Conservation (phyloP, 2,113 vertebrate species). For the Gymnogyps californianus region DNA sequence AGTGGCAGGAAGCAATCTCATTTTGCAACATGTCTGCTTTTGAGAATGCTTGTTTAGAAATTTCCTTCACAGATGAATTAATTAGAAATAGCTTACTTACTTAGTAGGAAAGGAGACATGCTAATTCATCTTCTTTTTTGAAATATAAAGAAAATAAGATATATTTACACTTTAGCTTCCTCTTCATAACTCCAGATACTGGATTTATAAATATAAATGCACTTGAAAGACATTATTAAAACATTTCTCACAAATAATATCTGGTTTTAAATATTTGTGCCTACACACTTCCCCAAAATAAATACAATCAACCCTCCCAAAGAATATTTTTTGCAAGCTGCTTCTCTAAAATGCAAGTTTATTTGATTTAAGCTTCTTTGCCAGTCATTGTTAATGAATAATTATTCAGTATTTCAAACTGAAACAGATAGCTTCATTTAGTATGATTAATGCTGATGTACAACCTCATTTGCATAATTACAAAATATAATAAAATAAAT, state of each 20-base stretch:
- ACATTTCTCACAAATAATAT: neutral
- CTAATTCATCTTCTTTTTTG: neutral
- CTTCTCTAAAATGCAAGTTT: constrained; percentile 56
- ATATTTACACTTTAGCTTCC: neutral
- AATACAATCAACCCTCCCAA: neutral
- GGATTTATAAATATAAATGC: neutral
- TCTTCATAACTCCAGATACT: neutral
- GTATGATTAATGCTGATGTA: constrained; percentile 68
- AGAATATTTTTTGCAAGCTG: neutral
- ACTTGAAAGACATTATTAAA: neutral
- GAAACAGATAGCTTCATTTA: constrained; percentile 56
- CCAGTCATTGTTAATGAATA: constrained; percentile 63
- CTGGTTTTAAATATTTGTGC: constrained; percentile 16
- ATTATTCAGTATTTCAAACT: constrained; percentile 62
- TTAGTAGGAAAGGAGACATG: neutral
- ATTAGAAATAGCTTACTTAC: neutral
- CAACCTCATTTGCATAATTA: constrained; percentile 69
- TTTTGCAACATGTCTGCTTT: neutral
- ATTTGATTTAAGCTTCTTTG: constrained; percentile 64
- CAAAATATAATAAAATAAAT: constrained; percentile 64
- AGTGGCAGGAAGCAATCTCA: neutral
- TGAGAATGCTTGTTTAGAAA: neutral
- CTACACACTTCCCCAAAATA: neutral
- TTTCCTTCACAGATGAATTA: neutral
- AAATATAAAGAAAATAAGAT: neutral